Conservation (phyloP, 1,140 invertebrate species). For the Drosophila subpulchrella region DNA sequence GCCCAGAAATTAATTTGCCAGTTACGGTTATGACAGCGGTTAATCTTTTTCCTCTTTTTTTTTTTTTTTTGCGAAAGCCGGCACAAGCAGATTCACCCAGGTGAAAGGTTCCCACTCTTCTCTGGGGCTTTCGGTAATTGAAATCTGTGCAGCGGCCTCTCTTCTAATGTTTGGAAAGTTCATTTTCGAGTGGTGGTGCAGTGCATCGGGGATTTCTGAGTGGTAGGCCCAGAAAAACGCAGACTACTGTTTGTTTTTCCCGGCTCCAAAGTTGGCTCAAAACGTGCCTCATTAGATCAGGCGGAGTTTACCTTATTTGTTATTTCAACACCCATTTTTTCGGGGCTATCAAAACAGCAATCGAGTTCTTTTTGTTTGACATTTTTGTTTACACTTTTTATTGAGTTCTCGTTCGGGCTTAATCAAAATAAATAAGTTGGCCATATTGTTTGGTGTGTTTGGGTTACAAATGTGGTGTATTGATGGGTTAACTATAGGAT, state of each 20-base stretch:
- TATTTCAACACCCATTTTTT: slow-evolving; percentile 46
- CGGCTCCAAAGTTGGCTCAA: slow-evolving; percentile 33
- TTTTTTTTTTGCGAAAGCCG: slow-evolving; percentile 25
- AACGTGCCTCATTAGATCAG: slow-evolving; percentile 48
- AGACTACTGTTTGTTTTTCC: slow-evolving; percentile 46
- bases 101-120: slow-evolving; percentile 45
- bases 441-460: slow-evolving; percentile 33
- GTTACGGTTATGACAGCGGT: slow-evolving; percentile 80
- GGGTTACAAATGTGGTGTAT: slow-evolving; percentile 30
- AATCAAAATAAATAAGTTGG: slow-evolving; percentile 75
- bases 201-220: slow-evolving; percentile 18
- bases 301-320: slow-evolving; percentile 17
- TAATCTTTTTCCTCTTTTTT: slow-evolving; percentile 30
- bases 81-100: slow-evolving; percentile 25
- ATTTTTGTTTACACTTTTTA: slow-evolving; percentile 66
- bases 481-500: slow-evolving; percentile 40
- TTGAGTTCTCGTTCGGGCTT: slow-evolving; percentile 76
- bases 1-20: slow-evolving; percentile 75
- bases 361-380: slow-evolving; percentile 61
- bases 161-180: slow-evolving; percentile 71
- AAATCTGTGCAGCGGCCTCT: slow-evolving; percentile 30
- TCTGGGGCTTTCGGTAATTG: slow-evolving; percentile 10
- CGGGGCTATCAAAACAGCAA: slow-evolving; percentile 74
- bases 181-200: slow-evolving; percentile 50
- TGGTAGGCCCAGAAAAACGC: slow-evolving; percentile 21